Base-by-base conservation (phyloP, 2,797 vertebrate species). In the Acrossocheilus fasciatus region DNA sequence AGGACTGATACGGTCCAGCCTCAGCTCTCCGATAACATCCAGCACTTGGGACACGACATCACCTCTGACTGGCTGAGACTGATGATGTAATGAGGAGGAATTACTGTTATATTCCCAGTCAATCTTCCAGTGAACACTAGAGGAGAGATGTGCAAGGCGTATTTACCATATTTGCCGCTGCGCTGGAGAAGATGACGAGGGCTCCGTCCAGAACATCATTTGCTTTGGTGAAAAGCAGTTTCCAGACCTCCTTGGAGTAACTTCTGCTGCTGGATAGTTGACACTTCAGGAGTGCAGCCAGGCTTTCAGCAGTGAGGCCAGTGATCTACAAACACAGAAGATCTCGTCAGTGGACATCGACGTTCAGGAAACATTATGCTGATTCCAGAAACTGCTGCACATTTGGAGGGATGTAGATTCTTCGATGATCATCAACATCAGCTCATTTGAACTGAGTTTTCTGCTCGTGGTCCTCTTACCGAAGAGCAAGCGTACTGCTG, bases 251-350 rank as follows among this genome's bases (percentile, higher is more conserved):
- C 18, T 8, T 91, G 79, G 94, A 94, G 74, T 81, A 84, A 69
- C 78, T 87, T 90, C 78, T 92, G 87, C 92, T 90, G 59, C 91
- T 89, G 5, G 91, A 86, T 80, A 95, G 91, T 78, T 93, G 34
- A 81, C 95, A 96, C 68, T 70, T 88, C 77, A 96, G 84, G 0
- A 95, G 91, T 39, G 91, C 90, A 76, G 66, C 92, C 90, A 96
- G 92, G 43, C 94, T 91, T 81, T 83, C 10, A 69, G 94, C 91
- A 64, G 92, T 92, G 89, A 96, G 18, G 14, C 18, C 69, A 8
- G 36, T 36, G 18, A 82, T 26, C 87, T 88, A 45, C 36, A 15
- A 64, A n/a, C 39, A 73, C 17, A 50, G 14, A 11, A 62, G 59
- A 84, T 70, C 20, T 57, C 15, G 4, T 45, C 41, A 45, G 18